Evolutionary conservation across 2,797 vertebrate species (phyloP), one percentile per base, ranked within the genome.

Genomic region (Tamandua tetradactyla): DNA sequence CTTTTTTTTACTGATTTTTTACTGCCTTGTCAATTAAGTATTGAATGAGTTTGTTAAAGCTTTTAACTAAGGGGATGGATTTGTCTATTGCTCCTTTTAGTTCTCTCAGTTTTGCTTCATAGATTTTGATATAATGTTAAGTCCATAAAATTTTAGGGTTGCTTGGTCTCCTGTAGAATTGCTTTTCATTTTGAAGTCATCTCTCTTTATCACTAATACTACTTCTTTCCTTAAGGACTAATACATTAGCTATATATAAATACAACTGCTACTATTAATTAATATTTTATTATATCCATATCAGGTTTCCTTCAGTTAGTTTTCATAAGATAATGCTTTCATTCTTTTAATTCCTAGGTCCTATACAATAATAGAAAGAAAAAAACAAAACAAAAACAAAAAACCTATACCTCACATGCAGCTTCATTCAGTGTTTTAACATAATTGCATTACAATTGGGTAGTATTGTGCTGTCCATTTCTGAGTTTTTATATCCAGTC

Each of bases 271-370:
- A 55, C 55, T 55, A 55, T 1, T 22, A 69, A 88, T 78, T n/a
- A 71, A 59, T 71, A 72, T 47, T 37, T 78, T 76, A 22, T 62
- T 64, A 71, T 59, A 59, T 4, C 22, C 15, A 32, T 57, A 8
- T 23, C 27, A 49, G 32, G 0, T 71, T 94, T 87, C 23, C 87
- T 84, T 83, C n/a, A 32, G 7, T 72, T 68, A 47, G 20, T 15
- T 85, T 90, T 90, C 14, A 59, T 80, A n/a, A 37, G 61, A 11
- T 10, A 37, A 64, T 32, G 61, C 14, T 88, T 27, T 84, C 10
- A 72, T 85, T 91, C 22, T 94, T 87, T 44, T 94, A 27, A 94
- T 87, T 93, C 82, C n/a, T 72, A 25, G 5, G 8, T n/a, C 32
- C 18, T 55, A 68, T n/a, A n/a, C n/a, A n/a, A n/a, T n/a, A n/a